Percentiles rank a stretch among this genome's conserved stretches.
Conservation (phyloP, 2,797 vertebrate genomes). For the Australoheros facetus region DNA sequence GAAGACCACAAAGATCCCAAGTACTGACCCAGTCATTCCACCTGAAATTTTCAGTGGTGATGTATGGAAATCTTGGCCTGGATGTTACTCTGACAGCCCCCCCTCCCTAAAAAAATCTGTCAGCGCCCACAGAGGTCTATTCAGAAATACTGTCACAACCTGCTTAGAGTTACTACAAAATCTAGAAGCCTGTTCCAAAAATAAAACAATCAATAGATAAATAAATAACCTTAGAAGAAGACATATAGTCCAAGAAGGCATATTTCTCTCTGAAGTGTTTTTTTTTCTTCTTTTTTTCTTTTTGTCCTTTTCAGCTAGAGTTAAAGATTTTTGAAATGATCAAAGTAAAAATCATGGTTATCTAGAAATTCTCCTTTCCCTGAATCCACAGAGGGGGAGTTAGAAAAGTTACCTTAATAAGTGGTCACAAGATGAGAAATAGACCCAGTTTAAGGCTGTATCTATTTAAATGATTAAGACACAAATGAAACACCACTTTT, state of each 20-base stretch:
- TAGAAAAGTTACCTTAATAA: neutral
- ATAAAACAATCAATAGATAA: too few relatives aligned
- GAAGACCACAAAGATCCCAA: neutral
- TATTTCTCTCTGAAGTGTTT: neutral
- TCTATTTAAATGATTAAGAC: neutral
- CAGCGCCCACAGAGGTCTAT: neutral
- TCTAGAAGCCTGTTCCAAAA: neutral
- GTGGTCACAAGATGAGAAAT: neutral
- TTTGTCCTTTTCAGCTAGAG: too few relatives aligned
- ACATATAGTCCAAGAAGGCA: too few relatives aligned
- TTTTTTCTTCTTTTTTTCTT: neutral
- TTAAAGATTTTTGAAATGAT: neutral
- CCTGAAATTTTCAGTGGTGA: neutral
- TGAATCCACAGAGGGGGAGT: neutral
- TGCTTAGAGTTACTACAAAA: neutral
- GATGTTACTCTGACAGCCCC: neutral
- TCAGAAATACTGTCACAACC: neutral
- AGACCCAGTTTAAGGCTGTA: neutral
- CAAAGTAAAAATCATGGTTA: neutral
- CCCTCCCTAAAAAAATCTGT: rapidly evolving
- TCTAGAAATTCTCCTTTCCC: too few relatives aligned
- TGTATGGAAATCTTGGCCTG: neutral
- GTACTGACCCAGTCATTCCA: neutral
- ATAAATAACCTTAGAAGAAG: too few relatives aligned
- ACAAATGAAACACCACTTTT: neutral